A percentile compares a stretch with the other conserved stretches of the same genome.
phyloP scores from a whole-genome alignment of 1,140 invertebrate species.

The Aradophagus sp. region DNA sequence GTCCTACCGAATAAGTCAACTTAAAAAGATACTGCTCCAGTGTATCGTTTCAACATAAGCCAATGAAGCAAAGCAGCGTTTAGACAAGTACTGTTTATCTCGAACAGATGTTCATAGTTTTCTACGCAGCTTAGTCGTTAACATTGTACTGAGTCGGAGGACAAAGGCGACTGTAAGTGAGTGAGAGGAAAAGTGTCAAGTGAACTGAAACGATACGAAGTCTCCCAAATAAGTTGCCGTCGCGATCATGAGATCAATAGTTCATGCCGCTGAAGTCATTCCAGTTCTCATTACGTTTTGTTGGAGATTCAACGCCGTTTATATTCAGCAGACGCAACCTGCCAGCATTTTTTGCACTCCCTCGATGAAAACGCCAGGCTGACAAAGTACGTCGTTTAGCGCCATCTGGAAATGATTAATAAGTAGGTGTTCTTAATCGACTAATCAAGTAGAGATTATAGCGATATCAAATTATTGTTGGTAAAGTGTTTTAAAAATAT shows the following conservation, averaged over 20 bases:
- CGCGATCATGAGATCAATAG: conserved; percentile 7
- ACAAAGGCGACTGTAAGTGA: conserved; percentile 10
- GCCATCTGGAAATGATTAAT: too few relatives aligned
- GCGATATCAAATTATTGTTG: too few relatives aligned
- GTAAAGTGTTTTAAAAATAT: too few relatives aligned
- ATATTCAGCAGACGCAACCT: too few relatives aligned
- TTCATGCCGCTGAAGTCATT: conserved; percentile 20
- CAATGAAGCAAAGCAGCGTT: conserved; percentile 35
- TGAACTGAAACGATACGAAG: conserved; percentile 9
- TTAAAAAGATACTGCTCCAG: conserved; percentile 14
- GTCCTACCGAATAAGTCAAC: conserved; percentile 18
- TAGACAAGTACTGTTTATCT: conserved; percentile 48
- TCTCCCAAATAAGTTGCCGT: conserved; percentile 16
- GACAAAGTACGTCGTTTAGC: too few relatives aligned
- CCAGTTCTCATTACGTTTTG: conserved; percentile 1
- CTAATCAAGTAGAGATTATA: too few relatives aligned
- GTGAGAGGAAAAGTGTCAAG: conserved; percentile 1
- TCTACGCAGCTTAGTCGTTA: conserved; percentile 43
- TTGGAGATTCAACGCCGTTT: conserved; percentile 3
- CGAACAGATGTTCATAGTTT: conserved; percentile 54
- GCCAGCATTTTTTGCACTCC: too few relatives aligned
- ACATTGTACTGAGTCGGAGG: conserved; percentile 23
- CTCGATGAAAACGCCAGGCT: too few relatives aligned
- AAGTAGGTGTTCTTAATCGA: too few relatives aligned
- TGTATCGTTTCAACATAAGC: conserved; percentile 29